phyloP scores from a whole-genome alignment of 2,113 vertebrate genomes.

The Aptenodytes forsteri region DNA sequence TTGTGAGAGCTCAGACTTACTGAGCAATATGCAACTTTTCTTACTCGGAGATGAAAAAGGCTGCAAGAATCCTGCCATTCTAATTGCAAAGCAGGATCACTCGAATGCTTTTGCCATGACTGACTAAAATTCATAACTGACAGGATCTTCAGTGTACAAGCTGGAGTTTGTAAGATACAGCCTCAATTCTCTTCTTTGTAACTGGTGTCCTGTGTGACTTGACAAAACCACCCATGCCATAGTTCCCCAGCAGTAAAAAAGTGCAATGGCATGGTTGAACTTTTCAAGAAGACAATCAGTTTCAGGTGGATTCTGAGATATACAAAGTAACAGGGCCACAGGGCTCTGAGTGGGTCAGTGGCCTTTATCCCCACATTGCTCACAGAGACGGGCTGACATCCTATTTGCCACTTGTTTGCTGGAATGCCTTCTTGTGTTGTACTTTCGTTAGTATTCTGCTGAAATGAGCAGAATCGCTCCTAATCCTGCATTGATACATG shows the following conservation, averaged over 20 bases:
- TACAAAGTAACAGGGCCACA: background rate
- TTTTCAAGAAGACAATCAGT: background rate
- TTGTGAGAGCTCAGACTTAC: background rate
- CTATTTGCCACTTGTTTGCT: background rate
- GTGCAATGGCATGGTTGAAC: background rate
- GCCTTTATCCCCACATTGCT: background rate
- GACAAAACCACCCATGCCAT: background rate
- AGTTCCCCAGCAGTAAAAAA: background rate
- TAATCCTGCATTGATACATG: background rate
- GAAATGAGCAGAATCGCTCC: background rate
- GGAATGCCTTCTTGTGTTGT: background rate
- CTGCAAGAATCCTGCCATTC: background rate
- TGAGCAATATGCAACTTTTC: background rate
- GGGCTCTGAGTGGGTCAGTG: background rate
- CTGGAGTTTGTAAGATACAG: background rate
- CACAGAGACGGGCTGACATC: background rate
- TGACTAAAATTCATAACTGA: background rate
- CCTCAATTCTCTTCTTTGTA: background rate
- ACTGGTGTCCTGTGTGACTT: background rate
- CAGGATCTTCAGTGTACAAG: background rate
- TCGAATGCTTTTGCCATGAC: background rate
- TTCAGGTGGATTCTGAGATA: background rate
- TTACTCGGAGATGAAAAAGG: background rate
- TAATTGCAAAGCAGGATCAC: background rate
- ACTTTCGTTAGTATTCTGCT: background rate